These are phyloP conservation scores for Steinernema carpocapsae DNA, from an alignment of 2,888 invertebrate species.

Conservation along the genomic window DNA sequence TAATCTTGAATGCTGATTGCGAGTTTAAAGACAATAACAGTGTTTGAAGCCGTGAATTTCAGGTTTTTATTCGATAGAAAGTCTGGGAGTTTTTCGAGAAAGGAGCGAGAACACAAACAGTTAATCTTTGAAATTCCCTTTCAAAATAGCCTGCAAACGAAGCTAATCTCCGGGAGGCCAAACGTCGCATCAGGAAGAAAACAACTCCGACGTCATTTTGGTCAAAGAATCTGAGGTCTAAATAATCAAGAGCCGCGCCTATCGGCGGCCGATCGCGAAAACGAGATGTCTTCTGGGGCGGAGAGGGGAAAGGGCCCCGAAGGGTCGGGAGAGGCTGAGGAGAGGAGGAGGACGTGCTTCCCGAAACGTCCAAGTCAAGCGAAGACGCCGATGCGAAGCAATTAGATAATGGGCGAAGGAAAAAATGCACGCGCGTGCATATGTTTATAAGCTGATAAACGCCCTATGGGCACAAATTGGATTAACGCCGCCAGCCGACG, in stretches of 20 bases:
- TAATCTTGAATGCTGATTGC: too few species aligned
- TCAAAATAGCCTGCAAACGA: neutral
- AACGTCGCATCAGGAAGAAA: neutral
- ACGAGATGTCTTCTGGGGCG: neutral
- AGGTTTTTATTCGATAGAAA: too few species aligned
- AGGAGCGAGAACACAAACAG: too few species aligned
- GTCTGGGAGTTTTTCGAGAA: neutral
- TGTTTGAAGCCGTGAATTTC: too few species aligned
- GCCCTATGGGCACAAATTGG: constrained; percentile 33
- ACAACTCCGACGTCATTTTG: constrained; percentile 5
- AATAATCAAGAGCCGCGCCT: constrained; percentile 19
- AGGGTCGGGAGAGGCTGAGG: constrained; percentile 5
- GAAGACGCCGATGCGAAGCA: constrained; percentile 28
- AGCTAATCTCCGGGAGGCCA: constrained; percentile 13
- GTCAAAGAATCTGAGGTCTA: neutral
- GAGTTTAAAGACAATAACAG: too few species aligned
- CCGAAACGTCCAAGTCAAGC: neutral
- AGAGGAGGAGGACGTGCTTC: constrained; percentile 20
- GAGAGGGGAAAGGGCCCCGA: neutral
- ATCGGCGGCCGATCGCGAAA: neutral
- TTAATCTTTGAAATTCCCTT: too few species aligned
- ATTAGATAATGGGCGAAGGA: constrained; percentile 26
- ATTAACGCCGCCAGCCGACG: constrained; percentile 6
- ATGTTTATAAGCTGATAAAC: constrained; percentile 35
- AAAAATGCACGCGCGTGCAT: constrained; percentile 33